Evolutionary conservation across 2,113 vertebrate genomes (phyloP).

Genomic region (Peromyscus polionotus): DNA sequence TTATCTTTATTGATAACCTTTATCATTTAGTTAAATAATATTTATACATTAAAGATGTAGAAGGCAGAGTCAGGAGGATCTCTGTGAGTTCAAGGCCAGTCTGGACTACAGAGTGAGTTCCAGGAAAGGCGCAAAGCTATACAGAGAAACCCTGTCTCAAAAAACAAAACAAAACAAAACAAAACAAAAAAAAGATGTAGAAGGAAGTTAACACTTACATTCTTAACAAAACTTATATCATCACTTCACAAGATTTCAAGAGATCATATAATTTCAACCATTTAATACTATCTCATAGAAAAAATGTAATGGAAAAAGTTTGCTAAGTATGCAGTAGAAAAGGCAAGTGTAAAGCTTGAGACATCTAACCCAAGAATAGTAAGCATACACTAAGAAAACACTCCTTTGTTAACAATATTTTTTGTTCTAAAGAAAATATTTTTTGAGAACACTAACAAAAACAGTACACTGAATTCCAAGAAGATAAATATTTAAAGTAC

Average conservation of each 20-base stretch:
- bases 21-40: slow-evolving; percentile 29
- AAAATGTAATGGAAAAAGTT: background rate
- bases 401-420: slow-evolving; percentile 66
- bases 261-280: slow-evolving; percentile 30
- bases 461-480: slow-evolving; percentile 19
- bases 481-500: slow-evolving; percentile 67
- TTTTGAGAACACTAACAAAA: slow-evolving; percentile 67
- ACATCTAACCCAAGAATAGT: slow-evolving; percentile 38
- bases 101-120: too few relatives aligned
- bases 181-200: background rate
- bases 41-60: slow-evolving; percentile 3
- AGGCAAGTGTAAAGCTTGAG: slow-evolving; percentile 46
- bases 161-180: too few relatives aligned
- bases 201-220: slow-evolving; percentile 4
- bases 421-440: slow-evolving; percentile 77
- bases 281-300: slow-evolving; percentile 26
- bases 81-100: too few relatives aligned
- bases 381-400: slow-evolving; percentile 32
- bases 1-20: background rate
- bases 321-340: slow-evolving; percentile 52
- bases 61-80: background rate
- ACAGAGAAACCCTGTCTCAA: too few relatives aligned
- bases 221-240: slow-evolving; percentile 25
- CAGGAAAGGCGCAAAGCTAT: too few relatives aligned
- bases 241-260: slow-evolving; percentile 54